Conservation (phyloP, 2,888 invertebrate genomes). For the Melipona beecheii region DNA sequence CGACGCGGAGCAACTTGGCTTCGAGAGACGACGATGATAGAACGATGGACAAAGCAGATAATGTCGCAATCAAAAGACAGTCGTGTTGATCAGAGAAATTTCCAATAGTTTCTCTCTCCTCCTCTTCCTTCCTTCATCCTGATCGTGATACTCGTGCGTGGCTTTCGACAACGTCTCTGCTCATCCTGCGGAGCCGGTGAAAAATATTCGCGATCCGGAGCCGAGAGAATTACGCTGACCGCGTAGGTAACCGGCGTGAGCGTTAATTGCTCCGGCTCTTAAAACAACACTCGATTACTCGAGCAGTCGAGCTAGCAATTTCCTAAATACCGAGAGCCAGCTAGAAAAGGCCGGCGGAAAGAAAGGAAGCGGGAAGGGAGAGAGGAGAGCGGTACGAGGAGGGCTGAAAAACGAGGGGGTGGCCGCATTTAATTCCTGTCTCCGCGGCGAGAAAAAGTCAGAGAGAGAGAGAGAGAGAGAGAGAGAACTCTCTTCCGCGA, state of each 20-base stretch:
- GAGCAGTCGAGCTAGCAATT: constrained; percentile 61
- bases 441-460: constrained; percentile 23
- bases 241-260: constrained; percentile 33
- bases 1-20: not conserved
- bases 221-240: constrained; percentile 30
- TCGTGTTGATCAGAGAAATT: too few species aligned
- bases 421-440: constrained; percentile 64
- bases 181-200: constrained; percentile 10
- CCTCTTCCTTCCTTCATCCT: too few species aligned
- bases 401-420: constrained; percentile 42
- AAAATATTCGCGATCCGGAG: constrained; percentile 49
- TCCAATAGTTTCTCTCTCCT: too few species aligned
- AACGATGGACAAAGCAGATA: not conserved
- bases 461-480: not conserved
- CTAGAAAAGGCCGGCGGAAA: not conserved
- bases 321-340: constrained; percentile 45
- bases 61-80: not conserved
- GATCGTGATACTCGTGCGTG: too few species aligned
- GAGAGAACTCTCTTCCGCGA: not conserved
- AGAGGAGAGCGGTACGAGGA: not conserved
- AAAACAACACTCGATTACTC: constrained; percentile 51
- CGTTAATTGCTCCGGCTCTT: constrained; percentile 57
- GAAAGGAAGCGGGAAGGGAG: not conserved
- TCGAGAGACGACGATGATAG: not conserved
- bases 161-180: not conserved